Percentiles rank a stretch among this genome's conserved stretches.
Evolutionary conservation across 2,888 invertebrate species (phyloP).

Genomic region (Trachelus troglodyta): DNA sequence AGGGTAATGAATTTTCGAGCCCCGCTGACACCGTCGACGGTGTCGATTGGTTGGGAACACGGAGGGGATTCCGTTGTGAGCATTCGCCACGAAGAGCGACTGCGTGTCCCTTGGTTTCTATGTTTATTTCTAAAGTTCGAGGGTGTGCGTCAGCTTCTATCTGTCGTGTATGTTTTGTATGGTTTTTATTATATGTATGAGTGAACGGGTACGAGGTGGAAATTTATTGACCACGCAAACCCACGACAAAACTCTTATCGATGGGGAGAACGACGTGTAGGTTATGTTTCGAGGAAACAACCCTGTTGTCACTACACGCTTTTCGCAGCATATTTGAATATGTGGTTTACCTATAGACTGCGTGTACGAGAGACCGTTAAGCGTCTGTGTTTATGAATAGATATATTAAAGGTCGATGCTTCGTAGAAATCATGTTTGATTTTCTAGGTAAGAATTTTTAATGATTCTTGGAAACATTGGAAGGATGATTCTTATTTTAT

Average conservation of each 20-base stretch:
- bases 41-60: background rate
- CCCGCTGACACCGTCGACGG: background rate
- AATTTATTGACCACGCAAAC: slow-evolving; percentile 7
- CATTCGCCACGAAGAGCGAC: background rate
- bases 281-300: background rate
- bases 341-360: background rate
- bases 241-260: slow-evolving; percentile 1
- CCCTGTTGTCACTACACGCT: background rate
- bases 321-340: background rate
- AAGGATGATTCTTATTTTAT: background rate
- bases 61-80: background rate
- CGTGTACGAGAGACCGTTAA: background rate
- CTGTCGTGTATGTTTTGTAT: background rate
- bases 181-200: background rate
- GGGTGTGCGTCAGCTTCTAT: background rate
- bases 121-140: background rate
- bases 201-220: background rate
- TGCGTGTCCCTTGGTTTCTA: background rate
- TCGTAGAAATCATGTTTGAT: no score
- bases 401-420: background rate
- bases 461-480: no score
- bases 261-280: background rate
- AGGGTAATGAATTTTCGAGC: slow-evolving; percentile 1
- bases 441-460: no score
- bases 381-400: background rate